These are phyloP conservation scores for Prorops nasuta DNA, from an alignment of 1,140 invertebrate genomes.

Conservation along the genomic window DNA sequence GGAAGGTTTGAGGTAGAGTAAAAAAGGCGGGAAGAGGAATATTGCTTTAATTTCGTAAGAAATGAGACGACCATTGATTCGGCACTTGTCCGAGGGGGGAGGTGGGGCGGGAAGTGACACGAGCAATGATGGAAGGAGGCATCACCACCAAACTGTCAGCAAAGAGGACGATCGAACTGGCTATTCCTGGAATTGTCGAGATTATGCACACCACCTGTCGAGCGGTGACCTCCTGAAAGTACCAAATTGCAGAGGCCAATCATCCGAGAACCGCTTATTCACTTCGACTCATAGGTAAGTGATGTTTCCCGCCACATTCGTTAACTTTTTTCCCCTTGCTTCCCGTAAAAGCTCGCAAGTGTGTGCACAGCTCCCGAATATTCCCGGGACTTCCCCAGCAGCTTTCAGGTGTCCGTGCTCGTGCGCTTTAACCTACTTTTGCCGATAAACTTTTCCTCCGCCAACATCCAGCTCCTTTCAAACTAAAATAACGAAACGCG, in stretches of 20 bases:
- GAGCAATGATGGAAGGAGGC: slow-evolving; percentile 3
- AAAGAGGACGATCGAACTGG: slow-evolving; percentile 31
- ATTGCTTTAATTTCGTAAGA: slow-evolving; percentile 10
- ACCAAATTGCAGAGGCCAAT: slow-evolving; percentile 36
- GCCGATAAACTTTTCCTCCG: too few species aligned
- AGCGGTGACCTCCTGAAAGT: slow-evolving; percentile 50
- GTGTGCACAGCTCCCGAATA: neutral
- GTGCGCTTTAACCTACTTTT: too few species aligned
- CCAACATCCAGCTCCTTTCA: too few species aligned
- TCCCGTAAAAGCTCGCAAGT: neutral
- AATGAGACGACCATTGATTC: slow-evolving; percentile 49
- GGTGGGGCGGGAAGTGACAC: slow-evolving; percentile 30
- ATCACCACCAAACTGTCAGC: slow-evolving; percentile 33
- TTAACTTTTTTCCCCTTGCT: neutral
- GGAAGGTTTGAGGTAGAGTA: too few species aligned
- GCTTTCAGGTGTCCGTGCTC: too few species aligned
- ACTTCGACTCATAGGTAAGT: slow-evolving; percentile 46
- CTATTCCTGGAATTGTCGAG: slow-evolving; percentile 40
- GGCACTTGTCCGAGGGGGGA: slow-evolving; percentile 51
- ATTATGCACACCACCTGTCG: slow-evolving; percentile 46
- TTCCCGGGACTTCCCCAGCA: too few species aligned
- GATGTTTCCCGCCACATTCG: slow-evolving; percentile 1
- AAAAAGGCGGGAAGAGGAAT: too few species aligned
- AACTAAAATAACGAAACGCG: too few species aligned
- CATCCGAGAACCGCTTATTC: slow-evolving; percentile 36